Base-by-base conservation (phyloP, 1,140 invertebrate species). In the Nylanderia fulva region DNA sequence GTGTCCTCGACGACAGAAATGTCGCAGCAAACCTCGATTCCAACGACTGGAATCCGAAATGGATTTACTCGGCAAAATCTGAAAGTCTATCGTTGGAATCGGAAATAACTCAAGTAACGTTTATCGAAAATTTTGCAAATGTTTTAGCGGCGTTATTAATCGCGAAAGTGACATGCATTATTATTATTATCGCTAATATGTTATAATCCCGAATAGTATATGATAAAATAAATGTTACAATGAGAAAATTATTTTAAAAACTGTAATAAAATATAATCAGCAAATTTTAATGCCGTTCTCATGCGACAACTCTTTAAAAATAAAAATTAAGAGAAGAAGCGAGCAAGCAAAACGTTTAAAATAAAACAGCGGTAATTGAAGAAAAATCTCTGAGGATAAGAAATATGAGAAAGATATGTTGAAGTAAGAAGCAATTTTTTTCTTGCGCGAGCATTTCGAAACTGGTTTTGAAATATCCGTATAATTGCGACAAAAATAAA, bases 401-500 rank as follows among this genome's bases (percentile, higher is more conserved):
- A 54, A 21, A 54, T n/a, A 18, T 1, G 15, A 69, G 15, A 24
- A 18, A 69, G 66, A 29, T 7, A 29, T 21, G 21, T 69, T 48
- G n/a, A 27, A 48, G 7, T 1, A 29, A 61, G 15, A 6, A 52
- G 29, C 3, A 9, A 58, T 4, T 36, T 48, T 7, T 1, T 52
- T 79, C 8, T 24, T 15, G 1, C 18, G n/a, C 21, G 2, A 69
- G 48, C 52, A 63, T 60, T 24, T 27, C 15, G 39, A 61, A 72
- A 48, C 42, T 69, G 61, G n/a, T 48, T 18, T 2, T n/a, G n/a
- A 75, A 21, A 88, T 85, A 24, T 33, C 36, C 15, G 61, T 84
- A 58, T 56, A 79, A 88, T 80, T 68, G 52, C 24, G 54, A 39
- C 45, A 11, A 11, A 33, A 54, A 52, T 42, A 45, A 69, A 27